Conservation (phyloP, 2,888 invertebrate species). For the Mimachlamys varia region DNA sequence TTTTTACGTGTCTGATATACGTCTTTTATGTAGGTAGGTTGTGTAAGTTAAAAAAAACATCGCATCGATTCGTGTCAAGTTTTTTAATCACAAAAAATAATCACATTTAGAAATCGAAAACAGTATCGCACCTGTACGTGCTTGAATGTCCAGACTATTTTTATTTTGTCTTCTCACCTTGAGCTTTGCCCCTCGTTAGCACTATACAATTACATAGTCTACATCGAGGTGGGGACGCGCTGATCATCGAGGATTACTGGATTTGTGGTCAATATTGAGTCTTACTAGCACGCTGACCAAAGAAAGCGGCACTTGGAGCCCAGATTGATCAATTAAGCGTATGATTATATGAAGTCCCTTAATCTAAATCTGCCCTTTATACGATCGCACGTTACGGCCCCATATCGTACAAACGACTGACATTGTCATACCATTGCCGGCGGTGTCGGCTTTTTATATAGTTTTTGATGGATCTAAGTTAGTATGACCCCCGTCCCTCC, state of each 20-base stretch:
- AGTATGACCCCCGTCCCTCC: not conserved
- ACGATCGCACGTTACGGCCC: not conserved
- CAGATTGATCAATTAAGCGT: constrained; percentile 8
- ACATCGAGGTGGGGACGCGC: not conserved
- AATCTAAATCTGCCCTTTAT: constrained; percentile 11
- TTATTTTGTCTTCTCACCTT: not conserved
- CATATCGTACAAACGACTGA: not conserved
- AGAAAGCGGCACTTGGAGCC: not conserved
- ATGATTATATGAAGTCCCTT: constrained; percentile 14
- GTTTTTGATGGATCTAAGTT: not conserved
- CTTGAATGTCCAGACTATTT: not conserved
- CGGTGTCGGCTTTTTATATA: not conserved
- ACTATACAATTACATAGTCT: not conserved
- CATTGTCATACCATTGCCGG: not conserved
- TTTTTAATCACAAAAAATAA: not conserved
- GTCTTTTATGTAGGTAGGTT: not conserved
- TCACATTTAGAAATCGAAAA: not conserved
- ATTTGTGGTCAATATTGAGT: constrained; percentile 24
- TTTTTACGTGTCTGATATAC: not conserved
- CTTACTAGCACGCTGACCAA: not conserved
- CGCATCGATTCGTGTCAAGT: not conserved
- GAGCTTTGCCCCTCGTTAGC: not conserved
- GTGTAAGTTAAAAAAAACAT: too few species aligned
- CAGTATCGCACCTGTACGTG: not conserved
- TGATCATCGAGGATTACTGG: not conserved